Conservation (phyloP, 2,797 vertebrate species). For the Cheirogaleus major region DNA sequence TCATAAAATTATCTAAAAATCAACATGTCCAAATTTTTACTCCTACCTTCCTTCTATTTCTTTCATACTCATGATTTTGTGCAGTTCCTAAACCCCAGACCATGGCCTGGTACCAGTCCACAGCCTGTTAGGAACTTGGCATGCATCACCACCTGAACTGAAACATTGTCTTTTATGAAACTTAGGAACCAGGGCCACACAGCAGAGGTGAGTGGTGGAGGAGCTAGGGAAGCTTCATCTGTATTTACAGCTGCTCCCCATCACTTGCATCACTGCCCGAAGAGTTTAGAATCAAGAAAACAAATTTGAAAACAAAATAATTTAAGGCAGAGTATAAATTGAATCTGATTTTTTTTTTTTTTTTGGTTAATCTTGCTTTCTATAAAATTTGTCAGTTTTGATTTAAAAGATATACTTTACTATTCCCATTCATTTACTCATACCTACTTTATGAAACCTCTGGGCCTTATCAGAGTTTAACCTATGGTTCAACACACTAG, state of each 20-base stretch:
- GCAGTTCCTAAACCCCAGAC: too few relatives aligned
- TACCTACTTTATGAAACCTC: neutral
- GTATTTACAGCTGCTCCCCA: too few relatives aligned
- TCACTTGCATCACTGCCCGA: neutral
- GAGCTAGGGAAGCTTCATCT: too few relatives aligned
- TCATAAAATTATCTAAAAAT: neutral
- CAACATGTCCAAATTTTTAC: neutral
- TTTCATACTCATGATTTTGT: neutral
- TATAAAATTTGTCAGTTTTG: neutral
- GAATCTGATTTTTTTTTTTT: neutral
- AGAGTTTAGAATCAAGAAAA: neutral
- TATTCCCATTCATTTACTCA: neutral
- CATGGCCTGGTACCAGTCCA: too few relatives aligned
- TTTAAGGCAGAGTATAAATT: neutral
- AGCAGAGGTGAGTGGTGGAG: too few relatives aligned
- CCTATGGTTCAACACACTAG: neutral
- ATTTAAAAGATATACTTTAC: neutral
- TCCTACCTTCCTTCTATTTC: neutral
- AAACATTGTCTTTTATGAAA: too few relatives aligned
- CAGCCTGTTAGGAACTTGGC: too few relatives aligned
- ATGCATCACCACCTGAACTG: too few relatives aligned
- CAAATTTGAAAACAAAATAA: slow-evolving; percentile 13
- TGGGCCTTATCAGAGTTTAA: neutral
- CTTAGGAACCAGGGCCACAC: too few relatives aligned
- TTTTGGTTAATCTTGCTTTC: neutral